phyloP scores from a whole-genome alignment of 2,888 invertebrate genomes.

The Diarsia dahlii region DNA sequence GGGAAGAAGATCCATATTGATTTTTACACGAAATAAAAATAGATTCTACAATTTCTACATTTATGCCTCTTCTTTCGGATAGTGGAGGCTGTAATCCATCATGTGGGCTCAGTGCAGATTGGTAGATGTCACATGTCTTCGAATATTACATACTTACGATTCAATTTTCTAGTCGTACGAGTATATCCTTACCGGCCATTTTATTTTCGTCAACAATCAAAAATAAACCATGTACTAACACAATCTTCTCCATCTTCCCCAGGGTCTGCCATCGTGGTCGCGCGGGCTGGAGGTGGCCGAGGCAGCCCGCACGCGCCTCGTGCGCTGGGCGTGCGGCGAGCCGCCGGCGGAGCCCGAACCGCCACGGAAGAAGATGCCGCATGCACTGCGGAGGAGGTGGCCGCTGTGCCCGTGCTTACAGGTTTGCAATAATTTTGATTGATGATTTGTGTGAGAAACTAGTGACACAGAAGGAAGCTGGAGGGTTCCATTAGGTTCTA shows the following conservation, averaged over 20 bases:
- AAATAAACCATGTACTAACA: not conserved
- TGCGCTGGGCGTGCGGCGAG: constrained; percentile 91
- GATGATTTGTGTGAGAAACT: not conserved
- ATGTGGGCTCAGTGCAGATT: not conserved
- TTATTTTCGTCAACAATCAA: not conserved
- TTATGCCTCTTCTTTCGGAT: not conserved
- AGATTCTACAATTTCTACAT: not conserved
- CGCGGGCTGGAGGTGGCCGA: constrained; percentile 90
- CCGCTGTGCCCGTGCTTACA: constrained; percentile 96
- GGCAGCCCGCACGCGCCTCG: constrained; percentile 92
- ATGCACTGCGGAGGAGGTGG: constrained; percentile 92
- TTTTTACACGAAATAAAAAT: not conserved
- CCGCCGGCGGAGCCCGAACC: constrained; percentile 90
- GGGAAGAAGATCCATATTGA: no score
- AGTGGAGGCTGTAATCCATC: not conserved
- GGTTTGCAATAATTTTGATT: constrained; percentile 85
- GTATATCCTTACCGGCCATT: not conserved
- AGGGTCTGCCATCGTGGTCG: constrained; percentile 94
- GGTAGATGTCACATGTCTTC: not conserved
- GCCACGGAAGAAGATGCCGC: constrained; percentile 93
- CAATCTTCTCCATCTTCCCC: constrained; percentile 63
- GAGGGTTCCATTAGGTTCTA: no score
- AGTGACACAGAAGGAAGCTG: not conserved
- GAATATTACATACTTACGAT: not conserved
- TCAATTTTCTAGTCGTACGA: not conserved